A percentile compares a stretch with the other conserved stretches of the same genome.
These are phyloP conservation scores for Caenorhabditis japonica DNA, from an alignment of 2,888 invertebrate genomes.

Conservation along the genomic window DNA sequence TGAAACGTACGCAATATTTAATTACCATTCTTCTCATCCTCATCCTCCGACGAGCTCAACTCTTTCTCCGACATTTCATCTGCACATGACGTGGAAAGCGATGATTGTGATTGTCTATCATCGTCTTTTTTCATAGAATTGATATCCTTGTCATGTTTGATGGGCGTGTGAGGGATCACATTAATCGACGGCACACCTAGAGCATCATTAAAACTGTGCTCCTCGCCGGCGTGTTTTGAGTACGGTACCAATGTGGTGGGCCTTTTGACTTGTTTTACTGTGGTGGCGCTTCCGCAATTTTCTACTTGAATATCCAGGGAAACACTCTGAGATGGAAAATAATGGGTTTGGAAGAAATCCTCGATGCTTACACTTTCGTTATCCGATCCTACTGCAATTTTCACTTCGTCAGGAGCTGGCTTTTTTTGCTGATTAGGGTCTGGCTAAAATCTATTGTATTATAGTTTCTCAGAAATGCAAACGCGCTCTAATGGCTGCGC, in stretches of 20 bases:
- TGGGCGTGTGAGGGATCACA: slow-evolving; percentile 76
- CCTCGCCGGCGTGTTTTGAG: slow-evolving; percentile 11
- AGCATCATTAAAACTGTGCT: slow-evolving; percentile 53
- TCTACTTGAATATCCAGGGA: slow-evolving; percentile 50
- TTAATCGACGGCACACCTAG: slow-evolving; percentile 74
- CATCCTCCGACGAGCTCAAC: slow-evolving; percentile 56
- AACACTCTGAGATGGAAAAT: slow-evolving; percentile 30
- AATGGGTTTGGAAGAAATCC: neutral
- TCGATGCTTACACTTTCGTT: slow-evolving; percentile 37
- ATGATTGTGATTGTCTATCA: slow-evolving; percentile 47
- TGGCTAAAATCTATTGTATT: slow-evolving; percentile 13
- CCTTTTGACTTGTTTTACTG: slow-evolving; percentile 45
- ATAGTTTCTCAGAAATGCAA: neutral
- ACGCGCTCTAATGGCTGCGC: too few species aligned
- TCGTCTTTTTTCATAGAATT: slow-evolving; percentile 3
- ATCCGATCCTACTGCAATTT: slow-evolving; percentile 33
- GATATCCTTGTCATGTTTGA: slow-evolving; percentile 58
- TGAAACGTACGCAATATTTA: neutral
- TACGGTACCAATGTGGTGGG: slow-evolving; percentile 45
- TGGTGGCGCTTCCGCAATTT: slow-evolving; percentile 30
- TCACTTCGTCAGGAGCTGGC: slow-evolving; percentile 13
- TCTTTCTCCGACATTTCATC: slow-evolving; percentile 73
- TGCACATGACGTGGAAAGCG: slow-evolving; percentile 74
- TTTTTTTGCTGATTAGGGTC: slow-evolving; percentile 9
- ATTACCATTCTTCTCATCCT: slow-evolving; percentile 36